Base-by-base conservation (phyloP, 2,113 vertebrate genomes). In the Typhlomys cinereus region DNA sequence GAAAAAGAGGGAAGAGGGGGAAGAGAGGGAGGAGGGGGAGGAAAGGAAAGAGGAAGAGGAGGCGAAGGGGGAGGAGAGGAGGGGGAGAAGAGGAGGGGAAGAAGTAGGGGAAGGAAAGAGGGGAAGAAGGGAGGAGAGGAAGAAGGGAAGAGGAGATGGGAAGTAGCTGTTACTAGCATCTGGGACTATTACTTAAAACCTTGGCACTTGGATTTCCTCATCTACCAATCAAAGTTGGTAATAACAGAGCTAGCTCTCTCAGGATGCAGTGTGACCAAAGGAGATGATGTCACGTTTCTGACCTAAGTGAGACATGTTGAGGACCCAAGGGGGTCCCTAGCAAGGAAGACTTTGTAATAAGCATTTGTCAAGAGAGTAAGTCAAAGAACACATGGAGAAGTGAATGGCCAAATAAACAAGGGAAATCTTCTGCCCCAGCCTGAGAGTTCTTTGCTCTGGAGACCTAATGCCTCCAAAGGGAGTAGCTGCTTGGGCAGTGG, bases 281-380 rank as follows among this genome's bases (percentile, higher is more conserved):
- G 66, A 50, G 54, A 48, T 1, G 1, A 67, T 8, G 17, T 18
- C 5, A 4, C 61, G 52, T 27, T 52, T 7, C 4, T 0, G 0
- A 73, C 31, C 5, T 18, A 25, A 29, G 31, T 75, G 84, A 36
- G 31, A 39, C 4, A 21, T 1, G 9, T 7, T 18, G 9, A 86
- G 29, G 31, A 34, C 27, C 59, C 17, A 29, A 7, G 41, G n/a
- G n/a, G n/a, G 52, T 44, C 8, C 5, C 15, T 8, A 61, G 54
- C 4, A 9, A 34, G 54, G n/a, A 61, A 75, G 3, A 36, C n/a
- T 18, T 36, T 73, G 29, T 39, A 29, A 39, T 34, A 75, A 11
- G 4, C 5, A 18, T 62, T 66, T 88, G 41, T 46, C 29, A 76
- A 27, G 57, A 61, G 62, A 86, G 3, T 9, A 78, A 66, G 31